Evolutionary conservation across 1,140 invertebrate genomes (phyloP).

Genomic region (Leptoteleia sp.): DNA sequence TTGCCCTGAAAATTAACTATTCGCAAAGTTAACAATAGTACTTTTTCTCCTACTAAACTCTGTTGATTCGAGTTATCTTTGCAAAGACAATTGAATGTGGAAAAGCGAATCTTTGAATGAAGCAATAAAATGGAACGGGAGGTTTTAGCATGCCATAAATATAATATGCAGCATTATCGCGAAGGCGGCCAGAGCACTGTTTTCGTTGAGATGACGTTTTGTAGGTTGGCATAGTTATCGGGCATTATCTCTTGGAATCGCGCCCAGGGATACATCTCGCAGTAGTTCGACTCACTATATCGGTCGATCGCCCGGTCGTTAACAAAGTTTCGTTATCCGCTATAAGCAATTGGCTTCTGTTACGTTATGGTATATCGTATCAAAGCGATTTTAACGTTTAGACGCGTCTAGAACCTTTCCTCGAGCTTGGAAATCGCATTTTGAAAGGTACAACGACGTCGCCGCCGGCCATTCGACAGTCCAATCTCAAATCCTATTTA

Average conservation of each 20-base stretch:
- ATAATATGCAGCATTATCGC: slow-evolving; percentile 10
- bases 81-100: too few relatives aligned
- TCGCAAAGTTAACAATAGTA: too few relatives aligned
- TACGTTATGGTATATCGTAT: slow-evolving; percentile 35
- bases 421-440: slow-evolving; percentile 48
- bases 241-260: slow-evolving; percentile 47
- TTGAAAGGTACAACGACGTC: slow-evolving; percentile 20
- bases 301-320: slow-evolving; percentile 37
- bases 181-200: slow-evolving; percentile 24
- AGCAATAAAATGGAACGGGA: neutral
- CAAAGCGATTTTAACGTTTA: slow-evolving; percentile 50
- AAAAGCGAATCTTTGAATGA: too few relatives aligned
- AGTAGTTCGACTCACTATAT: slow-evolving; percentile 4
- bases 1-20: too few relatives aligned
- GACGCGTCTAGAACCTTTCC: slow-evolving; percentile 41
- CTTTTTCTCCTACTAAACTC: too few relatives aligned
- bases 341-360: slow-evolving; percentile 51
- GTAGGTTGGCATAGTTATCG: slow-evolving; percentile 38
- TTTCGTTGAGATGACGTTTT: slow-evolving; percentile 23
- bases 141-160: slow-evolving; percentile 7
- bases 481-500: slow-evolving; percentile 48
- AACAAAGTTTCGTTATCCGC: slow-evolving; percentile 31
- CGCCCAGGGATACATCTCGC: slow-evolving; percentile 43
- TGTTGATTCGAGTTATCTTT: too few relatives aligned
- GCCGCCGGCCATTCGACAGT: slow-evolving; percentile 32